Evolutionary conservation across 2,113 vertebrate genomes (phyloP).

Genomic region (Macaca fascicularis): T2T-MFA8v1.1 NC_088395.1:157394501-157395000

Average conservation of each 20-base stretch:
- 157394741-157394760: not conserved
- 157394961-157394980: not conserved
- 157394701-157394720: not conserved
- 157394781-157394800: not conserved
- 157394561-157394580: not conserved
- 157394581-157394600: not conserved
- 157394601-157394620: not conserved
- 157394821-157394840: not conserved
- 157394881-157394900: not conserved
- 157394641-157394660: not conserved
- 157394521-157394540: not conserved
- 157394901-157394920: not conserved
- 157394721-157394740: not conserved
- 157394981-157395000: not conserved
- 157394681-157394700: not conserved
- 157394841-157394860: not conserved
- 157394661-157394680: not conserved
- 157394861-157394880: not conserved
- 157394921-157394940: not conserved
- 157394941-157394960: not conserved
- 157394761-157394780: not conserved
- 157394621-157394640: not conserved
- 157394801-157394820: not conserved
- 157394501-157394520: not conserved
- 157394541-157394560: not conserved